These are phyloP conservation scores for Tetropium fuscum DNA, from an alignment of 2,888 invertebrate genomes.

Conservation along the genomic window DNA sequence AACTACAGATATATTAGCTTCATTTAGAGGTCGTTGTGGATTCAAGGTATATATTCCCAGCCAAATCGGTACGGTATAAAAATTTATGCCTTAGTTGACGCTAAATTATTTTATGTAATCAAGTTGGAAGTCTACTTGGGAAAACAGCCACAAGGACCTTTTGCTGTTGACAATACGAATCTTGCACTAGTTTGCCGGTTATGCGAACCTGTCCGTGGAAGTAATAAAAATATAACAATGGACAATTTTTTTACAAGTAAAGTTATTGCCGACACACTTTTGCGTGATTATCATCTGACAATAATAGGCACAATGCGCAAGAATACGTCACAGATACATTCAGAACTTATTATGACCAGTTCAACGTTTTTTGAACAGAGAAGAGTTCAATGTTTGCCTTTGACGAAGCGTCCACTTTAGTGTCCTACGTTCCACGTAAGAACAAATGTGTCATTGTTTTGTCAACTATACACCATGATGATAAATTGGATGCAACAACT, in stretches of 20 bases:
- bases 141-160: constrained; percentile 22
- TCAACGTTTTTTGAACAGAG: too few relatives aligned
- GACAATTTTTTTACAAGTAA: constrained; percentile 27
- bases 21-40: constrained; percentile 25
- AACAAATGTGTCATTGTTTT: too few relatives aligned
- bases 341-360: too few relatives aligned
- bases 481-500: too few relatives aligned
- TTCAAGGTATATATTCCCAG: constrained; percentile 26
- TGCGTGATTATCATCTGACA: too few relatives aligned
- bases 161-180: constrained; percentile 14
- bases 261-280: constrained; percentile 10
- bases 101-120: constrained; percentile 24
- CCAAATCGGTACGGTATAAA: constrained; percentile 19
- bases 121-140: constrained; percentile 25
- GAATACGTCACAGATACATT: too few relatives aligned
- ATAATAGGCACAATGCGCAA: too few relatives aligned
- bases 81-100: constrained; percentile 23
- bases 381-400: too few relatives aligned
- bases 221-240: constrained; percentile 24
- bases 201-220: constrained; percentile 25
- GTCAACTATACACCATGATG: too few relatives aligned
- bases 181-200: constrained; percentile 7
- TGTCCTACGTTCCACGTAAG: too few relatives aligned
- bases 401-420: too few relatives aligned
- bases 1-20: constrained; percentile 21